These are phyloP conservation scores for Pedionomus torquatus DNA, from an alignment of 2,113 vertebrate genomes.

Conservation along the genomic window DNA sequence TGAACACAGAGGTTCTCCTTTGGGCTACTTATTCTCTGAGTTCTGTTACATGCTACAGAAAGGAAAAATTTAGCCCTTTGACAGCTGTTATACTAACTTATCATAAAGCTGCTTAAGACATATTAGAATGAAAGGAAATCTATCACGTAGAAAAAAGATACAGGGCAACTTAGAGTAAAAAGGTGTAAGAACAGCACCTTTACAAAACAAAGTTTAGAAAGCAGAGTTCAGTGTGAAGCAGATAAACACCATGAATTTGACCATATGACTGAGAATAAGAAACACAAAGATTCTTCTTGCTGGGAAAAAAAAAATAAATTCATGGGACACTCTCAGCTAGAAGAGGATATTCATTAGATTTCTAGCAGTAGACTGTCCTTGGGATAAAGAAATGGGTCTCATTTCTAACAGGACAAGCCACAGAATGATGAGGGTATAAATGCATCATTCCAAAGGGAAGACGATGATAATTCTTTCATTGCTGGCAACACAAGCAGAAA, in stretches of 20 bases:
- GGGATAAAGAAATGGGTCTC: not conserved
- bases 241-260: not conserved
- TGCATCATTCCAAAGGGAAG: not conserved
- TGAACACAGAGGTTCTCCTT: not conserved
- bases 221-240: not conserved
- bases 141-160: not conserved
- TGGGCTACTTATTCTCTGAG: not conserved
- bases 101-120: not conserved
- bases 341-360: not conserved
- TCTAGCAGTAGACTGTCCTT: not conserved
- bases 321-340: not conserved
- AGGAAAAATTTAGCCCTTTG: not conserved
- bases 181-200: not conserved
- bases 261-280: not conserved
- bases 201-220: not conserved
- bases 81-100: not conserved
- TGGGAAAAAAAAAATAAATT: not conserved
- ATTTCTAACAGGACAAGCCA: not conserved
- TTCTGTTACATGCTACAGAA: not conserved
- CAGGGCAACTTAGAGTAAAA: not conserved
- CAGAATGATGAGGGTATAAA: not conserved
- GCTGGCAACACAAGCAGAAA: not conserved
- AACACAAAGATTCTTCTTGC: not conserved
- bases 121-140: not conserved
- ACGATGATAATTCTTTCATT: not conserved